Conservation (phyloP, 23 tunicate genomes). For the Diplosoma virens region DNA sequence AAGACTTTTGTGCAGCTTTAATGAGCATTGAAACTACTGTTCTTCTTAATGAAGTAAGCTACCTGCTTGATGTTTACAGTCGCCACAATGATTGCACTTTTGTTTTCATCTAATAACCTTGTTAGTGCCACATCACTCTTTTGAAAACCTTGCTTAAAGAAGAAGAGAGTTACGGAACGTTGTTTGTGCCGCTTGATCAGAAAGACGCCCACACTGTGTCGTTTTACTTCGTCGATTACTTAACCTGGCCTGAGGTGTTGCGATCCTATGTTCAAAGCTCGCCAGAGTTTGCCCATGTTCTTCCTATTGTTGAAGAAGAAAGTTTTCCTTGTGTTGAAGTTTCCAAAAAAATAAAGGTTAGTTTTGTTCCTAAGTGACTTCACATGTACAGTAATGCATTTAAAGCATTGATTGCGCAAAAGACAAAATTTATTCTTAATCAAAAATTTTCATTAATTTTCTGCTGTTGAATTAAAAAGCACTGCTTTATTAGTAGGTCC, state of each 20-base stretch:
- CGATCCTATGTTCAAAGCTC: constrained; percentile 60
- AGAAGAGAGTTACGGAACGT: constrained; percentile 44
- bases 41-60: constrained; percentile 45
- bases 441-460: too few species aligned
- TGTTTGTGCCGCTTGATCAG: constrained; percentile 79
- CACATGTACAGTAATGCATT: too few species aligned
- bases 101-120: background rate
- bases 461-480: too few species aligned
- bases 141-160: constrained; percentile 66
- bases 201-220: constrained; percentile 62
- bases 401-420: too few species aligned
- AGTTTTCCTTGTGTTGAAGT: constrained; percentile 66
- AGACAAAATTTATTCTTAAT: too few species aligned
- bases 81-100: background rate
- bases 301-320: constrained; percentile 39
- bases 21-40: constrained; percentile 49
- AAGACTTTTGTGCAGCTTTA: constrained; percentile 93
- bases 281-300: constrained; percentile 27
- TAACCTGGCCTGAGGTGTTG: constrained; percentile 87
- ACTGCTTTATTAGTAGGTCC: too few species aligned
- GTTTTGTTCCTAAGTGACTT: background rate
- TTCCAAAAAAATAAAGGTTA: constrained; percentile 60
- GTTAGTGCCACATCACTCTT: constrained; percentile 69
- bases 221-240: constrained; percentile 58
- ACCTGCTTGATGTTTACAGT: too few species aligned